phyloP scores from a whole-genome alignment of 2,888 invertebrate species.

The Allygus modestus region DNA sequence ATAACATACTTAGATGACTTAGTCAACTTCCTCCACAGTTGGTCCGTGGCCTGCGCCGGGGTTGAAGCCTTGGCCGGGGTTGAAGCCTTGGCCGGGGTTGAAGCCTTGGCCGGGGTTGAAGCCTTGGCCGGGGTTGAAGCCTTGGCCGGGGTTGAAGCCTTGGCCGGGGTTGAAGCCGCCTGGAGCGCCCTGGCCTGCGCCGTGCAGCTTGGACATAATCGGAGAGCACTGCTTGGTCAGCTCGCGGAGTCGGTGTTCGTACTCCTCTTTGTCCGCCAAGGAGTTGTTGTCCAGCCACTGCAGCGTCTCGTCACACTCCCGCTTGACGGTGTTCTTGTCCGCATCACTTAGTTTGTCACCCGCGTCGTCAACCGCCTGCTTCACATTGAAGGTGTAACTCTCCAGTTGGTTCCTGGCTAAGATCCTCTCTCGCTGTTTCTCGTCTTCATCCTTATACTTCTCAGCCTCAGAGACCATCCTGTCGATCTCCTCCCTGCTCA shows the following conservation, averaged over 20 bases:
- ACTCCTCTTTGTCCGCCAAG: slow-evolving; percentile 75
- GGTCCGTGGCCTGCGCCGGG: slow-evolving; percentile 75
- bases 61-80: slow-evolving; percentile 8
- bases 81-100: too few relatives aligned
- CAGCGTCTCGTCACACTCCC: slow-evolving; percentile 73
- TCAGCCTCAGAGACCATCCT: slow-evolving; percentile 74
- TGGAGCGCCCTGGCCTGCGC: slow-evolving; percentile 58
- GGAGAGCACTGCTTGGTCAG: slow-evolving; percentile 74
- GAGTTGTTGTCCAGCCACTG: slow-evolving; percentile 76
- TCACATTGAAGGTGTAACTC: slow-evolving; percentile 73
- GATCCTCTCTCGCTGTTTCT: slow-evolving; percentile 73
- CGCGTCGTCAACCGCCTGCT: slow-evolving; percentile 73
- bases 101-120: slow-evolving; percentile 76
- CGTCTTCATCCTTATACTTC: slow-evolving; percentile 73
- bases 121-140: slow-evolving; percentile 75
- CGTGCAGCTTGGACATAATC: slow-evolving; percentile 74
- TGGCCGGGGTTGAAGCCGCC: slow-evolving; percentile 12
- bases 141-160: slow-evolving; percentile 1
- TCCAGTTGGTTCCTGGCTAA: slow-evolving; percentile 75
- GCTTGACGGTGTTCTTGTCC: slow-evolving; percentile 73
- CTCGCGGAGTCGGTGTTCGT: slow-evolving; percentile 74
- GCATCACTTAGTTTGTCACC: slow-evolving; percentile 73
- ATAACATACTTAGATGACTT: slow-evolving; percentile 6
- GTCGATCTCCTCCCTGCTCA: slow-evolving; percentile 76
- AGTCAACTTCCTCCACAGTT: slow-evolving; percentile 80